Percentiles rank a stretch among this genome's conserved stretches.
phyloP scores from a whole-genome alignment of 2,113 vertebrate genomes.

The Regulus satrapa region DNA sequence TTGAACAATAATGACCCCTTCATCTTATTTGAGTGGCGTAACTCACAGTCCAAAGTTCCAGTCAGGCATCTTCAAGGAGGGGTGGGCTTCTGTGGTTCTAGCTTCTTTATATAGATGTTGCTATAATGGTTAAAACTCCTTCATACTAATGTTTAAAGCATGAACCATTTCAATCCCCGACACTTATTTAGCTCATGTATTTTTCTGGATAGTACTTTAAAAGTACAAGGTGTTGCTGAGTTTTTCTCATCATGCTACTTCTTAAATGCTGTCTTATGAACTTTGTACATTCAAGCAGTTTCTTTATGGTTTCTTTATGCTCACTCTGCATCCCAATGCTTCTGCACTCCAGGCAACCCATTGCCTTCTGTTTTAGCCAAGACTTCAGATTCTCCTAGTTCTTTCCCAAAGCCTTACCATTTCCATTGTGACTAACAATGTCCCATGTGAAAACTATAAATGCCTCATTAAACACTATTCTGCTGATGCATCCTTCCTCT shows the following conservation, averaged over 20 bases:
- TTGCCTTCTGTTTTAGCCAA: neutral
- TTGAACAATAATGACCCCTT: neutral
- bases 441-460: neutral
- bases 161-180: neutral
- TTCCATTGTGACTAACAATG: neutral
- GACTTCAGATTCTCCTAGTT: neutral
- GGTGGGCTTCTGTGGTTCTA: neutral
- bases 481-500: neutral
- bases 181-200: neutral
- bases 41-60: neutral
- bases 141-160: neutral
- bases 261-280: neutral
- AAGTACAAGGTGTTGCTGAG: neutral
- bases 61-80: neutral
- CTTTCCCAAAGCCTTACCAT: neutral
- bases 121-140: neutral
- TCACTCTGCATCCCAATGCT: neutral
- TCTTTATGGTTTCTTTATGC: neutral
- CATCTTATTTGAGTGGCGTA: neutral
- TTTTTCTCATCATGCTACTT: neutral
- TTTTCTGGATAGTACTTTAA: neutral
- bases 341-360: neutral
- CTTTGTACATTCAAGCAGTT: rapidly evolving
- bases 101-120: neutral
- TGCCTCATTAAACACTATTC: neutral